phyloP scores from a whole-genome alignment of 2,113 vertebrate genomes.

The Girardinichthys multiradiatus region DNA sequence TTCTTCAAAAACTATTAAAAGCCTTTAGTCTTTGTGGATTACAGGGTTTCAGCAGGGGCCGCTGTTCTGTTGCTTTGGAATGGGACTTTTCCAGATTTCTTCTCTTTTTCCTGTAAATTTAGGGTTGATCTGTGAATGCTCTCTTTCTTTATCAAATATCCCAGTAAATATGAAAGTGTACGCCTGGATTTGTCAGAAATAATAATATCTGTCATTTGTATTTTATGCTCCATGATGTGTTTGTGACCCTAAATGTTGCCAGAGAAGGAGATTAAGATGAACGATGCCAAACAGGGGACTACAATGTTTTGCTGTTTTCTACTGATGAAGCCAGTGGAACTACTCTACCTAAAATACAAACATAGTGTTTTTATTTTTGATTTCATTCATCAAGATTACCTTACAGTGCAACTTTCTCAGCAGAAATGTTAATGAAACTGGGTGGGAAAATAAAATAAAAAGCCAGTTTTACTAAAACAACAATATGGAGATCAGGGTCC shows the following conservation, averaged over 20 bases:
- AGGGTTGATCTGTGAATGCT: conserved; percentile 25
- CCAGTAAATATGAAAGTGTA: conserved; percentile 21
- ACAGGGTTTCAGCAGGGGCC: conserved; percentile 63
- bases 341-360: background rate
- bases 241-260: conserved; percentile 39
- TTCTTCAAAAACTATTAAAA: conserved; percentile 43
- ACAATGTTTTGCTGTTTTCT: conserved; percentile 12
- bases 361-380: background rate
- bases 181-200: conserved; percentile 13
- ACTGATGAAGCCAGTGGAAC: background rate
- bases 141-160: conserved; percentile 17
- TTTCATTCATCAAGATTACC: background rate
- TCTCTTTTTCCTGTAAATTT: conserved; percentile 24
- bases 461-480: background rate
- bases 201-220: conserved; percentile 33
- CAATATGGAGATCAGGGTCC: background rate
- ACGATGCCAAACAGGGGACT: conserved; percentile 61
- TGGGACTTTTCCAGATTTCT: conserved; percentile 27
- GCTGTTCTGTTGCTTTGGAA: conserved; percentile 28
- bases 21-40: conserved; percentile 59
- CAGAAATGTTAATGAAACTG: conserved; percentile 9
- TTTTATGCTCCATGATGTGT: conserved; percentile 34
- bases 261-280: conserved; percentile 42
- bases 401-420: background rate
- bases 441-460: conserved; percentile 37